Base-by-base conservation (phyloP, 2,888 invertebrate species). In the Platycnemis pennipes region DNA sequence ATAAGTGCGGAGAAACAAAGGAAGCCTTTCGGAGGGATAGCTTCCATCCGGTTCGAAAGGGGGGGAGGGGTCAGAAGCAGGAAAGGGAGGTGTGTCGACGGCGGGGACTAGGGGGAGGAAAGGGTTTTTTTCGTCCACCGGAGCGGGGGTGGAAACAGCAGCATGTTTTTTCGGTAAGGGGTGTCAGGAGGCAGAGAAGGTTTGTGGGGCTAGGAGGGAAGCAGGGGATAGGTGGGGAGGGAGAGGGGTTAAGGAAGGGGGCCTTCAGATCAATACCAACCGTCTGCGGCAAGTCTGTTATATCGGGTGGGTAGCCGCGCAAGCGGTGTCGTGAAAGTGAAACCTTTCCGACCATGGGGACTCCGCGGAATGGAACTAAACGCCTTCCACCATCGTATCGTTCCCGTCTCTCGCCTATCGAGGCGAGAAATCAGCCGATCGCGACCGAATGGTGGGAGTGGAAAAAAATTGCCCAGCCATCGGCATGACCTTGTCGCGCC, bases 211-310 rank as follows among this genome's bases (percentile, higher is more conserved):
- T 22, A n/a, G 88, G 31, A 4, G 19, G n/a, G 88, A 53, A 46
- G 31, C 37, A 42, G 16, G 31, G 89, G 37, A 53, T n/a, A 19
- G 63, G 63, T 4, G 88, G 45, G 45, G 44, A 45, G 89, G 89
- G 91, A 44, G n/a, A n/a, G 63, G 77, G 37, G 8, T 31, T 37
- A 45, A 45, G 46, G 45, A 45, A 45, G 88, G 46, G 31, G 31
- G 88, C 46, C 31, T n/a, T 45, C 63, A 91, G 91, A 91, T 91
- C 91, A 91, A 91, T 91, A 91, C 91, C 56, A 63, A 91, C 91
- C 91, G 91, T 91, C 91, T 91, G 91, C 91, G 91, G 63, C 63
- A 44, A 69, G 91, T 91, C 91, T 91, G 91, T 91, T 91, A 26
- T 44, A 91, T 91, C 37, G 63, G 91, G 91, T 63, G 19, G 63